Conservation (phyloP, 2,888 invertebrate species). For the Lasius fuliginosus region DNA sequence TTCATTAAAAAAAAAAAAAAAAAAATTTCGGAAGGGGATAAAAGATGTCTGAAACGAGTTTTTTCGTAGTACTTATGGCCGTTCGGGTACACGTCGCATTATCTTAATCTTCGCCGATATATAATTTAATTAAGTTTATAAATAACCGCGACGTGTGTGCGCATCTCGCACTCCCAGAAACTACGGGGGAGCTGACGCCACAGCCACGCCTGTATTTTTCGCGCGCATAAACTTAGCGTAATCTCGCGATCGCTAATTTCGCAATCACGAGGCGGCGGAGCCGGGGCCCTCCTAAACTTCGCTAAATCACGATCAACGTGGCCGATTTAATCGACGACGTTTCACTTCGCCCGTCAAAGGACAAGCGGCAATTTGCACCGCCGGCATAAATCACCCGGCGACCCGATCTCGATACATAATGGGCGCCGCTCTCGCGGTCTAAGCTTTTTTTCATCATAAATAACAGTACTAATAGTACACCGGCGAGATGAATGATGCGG, state of each 20-base stretch:
- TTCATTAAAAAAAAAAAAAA: not conserved
- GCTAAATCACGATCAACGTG: slow-evolving; percentile 67
- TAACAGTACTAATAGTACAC: slow-evolving; percentile 77
- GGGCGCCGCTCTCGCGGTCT: slow-evolving; percentile 68
- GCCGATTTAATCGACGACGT: slow-evolving; percentile 74
- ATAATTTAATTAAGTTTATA: slow-evolving; percentile 40
- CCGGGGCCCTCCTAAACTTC: slow-evolving; percentile 60
- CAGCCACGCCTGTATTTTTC: slow-evolving; percentile 38
- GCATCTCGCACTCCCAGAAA: not conserved
- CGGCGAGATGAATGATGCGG: slow-evolving; percentile 75
- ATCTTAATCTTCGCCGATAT: not conserved
- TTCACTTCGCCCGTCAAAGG: slow-evolving; percentile 71
- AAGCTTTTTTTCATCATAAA: slow-evolving; percentile 75
- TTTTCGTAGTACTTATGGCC: not conserved
- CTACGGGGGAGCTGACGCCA: not conserved
- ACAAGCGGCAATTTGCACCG: slow-evolving; percentile 78
- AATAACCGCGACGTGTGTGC: slow-evolving; percentile 10
- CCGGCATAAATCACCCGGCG: slow-evolving; percentile 73
- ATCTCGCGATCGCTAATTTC: slow-evolving; percentile 53
- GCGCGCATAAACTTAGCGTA: slow-evolving; percentile 44
- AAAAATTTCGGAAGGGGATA: no score
- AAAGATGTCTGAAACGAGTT: not conserved
- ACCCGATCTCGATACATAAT: slow-evolving; percentile 75
- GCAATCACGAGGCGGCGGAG: slow-evolving; percentile 40
- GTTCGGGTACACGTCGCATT: not conserved